These are phyloP conservation scores for Agonopterix alstromeriana DNA, from an alignment of 2,888 invertebrate species.

Conservation along the genomic window DNA sequence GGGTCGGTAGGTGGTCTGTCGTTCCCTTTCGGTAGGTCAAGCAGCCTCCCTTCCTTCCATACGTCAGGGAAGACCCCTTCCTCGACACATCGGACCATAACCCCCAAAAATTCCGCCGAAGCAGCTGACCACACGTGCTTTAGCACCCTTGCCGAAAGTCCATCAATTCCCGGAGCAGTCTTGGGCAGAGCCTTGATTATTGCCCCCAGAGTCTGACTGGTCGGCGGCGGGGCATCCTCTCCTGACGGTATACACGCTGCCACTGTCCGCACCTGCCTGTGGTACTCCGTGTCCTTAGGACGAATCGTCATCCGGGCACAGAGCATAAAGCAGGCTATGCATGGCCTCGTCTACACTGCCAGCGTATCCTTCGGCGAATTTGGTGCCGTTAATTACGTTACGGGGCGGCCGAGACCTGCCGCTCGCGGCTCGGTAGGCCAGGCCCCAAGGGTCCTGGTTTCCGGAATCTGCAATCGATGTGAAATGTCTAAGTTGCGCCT, in stretches of 20 bases:
- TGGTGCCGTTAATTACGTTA: not conserved
- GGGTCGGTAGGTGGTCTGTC: no score
- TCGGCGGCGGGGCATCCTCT: not conserved
- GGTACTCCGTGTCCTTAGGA: not conserved
- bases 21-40: no score
- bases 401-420: constrained; percentile 4
- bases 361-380: not conserved
- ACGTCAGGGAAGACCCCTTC: no score
- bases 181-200: not conserved
- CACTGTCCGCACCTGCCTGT: not conserved
- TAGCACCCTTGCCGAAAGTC: not conserved
- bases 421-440: constrained; percentile 8
- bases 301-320: not conserved
- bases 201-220: not conserved
- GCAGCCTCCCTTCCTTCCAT: no score
- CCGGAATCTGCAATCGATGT: constrained; percentile 7
- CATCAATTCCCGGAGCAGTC: not conserved
- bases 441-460: constrained; percentile 13
- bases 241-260: not conserved
- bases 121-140: not conserved
- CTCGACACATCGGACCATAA: no score
- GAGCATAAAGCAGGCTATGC: not conserved
- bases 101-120: not conserved
- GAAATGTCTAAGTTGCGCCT: constrained; percentile 6
- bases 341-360: not conserved